A percentile compares a stretch with the other conserved stretches of the same genome.
phyloP scores from a whole-genome alignment of 1,140 invertebrate genomes.

The Atta cephalotes region DNA sequence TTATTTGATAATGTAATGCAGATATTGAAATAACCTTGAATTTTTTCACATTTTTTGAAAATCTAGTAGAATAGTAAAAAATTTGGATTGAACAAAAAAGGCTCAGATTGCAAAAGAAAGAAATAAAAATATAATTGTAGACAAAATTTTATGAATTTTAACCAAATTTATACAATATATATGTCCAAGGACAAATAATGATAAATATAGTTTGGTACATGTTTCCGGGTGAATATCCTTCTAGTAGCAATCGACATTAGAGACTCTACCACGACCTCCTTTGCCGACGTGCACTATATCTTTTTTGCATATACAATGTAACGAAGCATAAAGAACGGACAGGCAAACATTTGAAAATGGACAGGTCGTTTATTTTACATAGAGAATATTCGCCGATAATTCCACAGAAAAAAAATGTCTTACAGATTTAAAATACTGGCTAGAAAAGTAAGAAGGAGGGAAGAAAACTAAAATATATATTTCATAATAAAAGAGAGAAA shows the following conservation, averaged over 20 bases:
- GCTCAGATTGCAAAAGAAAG: too few species aligned
- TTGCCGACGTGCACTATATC: conserved; percentile 42
- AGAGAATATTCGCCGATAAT: conserved; percentile 20
- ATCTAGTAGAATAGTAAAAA: too few species aligned
- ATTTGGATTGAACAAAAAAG: too few species aligned
- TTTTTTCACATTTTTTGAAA: too few species aligned
- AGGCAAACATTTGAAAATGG: conserved; percentile 43
- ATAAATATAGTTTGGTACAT: conserved; percentile 76
- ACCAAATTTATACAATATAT: conserved; percentile 14
- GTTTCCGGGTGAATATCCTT: conserved; percentile 82
- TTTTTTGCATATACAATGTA: conserved; percentile 48
- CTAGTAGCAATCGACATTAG: conserved; percentile 57
- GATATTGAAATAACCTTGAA: too few species aligned
- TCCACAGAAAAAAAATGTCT: background rate
- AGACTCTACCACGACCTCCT: conserved; percentile 59
- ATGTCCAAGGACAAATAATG: conserved; percentile 68
- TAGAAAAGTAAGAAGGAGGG: background rate
- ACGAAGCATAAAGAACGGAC: conserved; percentile 33
- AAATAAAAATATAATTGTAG: too few species aligned
- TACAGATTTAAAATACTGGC: background rate
- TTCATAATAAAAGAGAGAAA: background rate
- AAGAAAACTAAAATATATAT: conserved; percentile 1
- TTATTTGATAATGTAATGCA: too few species aligned
- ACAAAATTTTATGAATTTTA: background rate
- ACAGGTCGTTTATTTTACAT: conserved; percentile 47